phyloP scores from a whole-genome alignment of 2,888 invertebrate species.

The Abscondita cerata region DNA sequence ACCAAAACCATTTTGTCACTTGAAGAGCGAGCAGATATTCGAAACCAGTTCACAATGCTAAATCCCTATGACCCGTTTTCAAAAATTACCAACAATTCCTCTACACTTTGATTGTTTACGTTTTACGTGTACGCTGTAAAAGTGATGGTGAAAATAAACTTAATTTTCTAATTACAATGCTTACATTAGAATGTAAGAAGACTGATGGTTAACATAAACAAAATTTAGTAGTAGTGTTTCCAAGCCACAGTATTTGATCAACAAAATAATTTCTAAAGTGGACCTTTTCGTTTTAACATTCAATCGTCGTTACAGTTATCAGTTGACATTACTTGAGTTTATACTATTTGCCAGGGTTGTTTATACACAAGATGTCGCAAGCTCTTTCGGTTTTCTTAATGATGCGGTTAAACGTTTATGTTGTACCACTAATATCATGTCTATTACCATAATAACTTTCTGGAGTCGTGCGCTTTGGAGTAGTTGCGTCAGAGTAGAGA shows the following conservation, averaged over 20 bases:
- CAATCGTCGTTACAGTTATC: too few relatives aligned
- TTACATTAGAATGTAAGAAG: constrained; percentile 35
- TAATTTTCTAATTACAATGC: background rate
- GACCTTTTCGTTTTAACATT: constrained; percentile 28
- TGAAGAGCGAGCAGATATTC: too few relatives aligned
- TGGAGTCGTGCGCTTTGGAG: constrained; percentile 78
- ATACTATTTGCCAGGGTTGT: too few relatives aligned
- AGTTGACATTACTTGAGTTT: too few relatives aligned
- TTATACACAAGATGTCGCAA: constrained; percentile 44
- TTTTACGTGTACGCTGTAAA: too few relatives aligned
- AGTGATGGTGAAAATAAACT: too few relatives aligned
- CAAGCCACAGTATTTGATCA: constrained; percentile 49
- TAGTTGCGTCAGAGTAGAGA: constrained; percentile 41
- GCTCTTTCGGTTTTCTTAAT: constrained; percentile 65
- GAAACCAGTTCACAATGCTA: too few relatives aligned
- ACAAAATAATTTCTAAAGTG: constrained; percentile 52
- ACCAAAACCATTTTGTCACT: too few relatives aligned
- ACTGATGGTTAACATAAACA: constrained; percentile 49
- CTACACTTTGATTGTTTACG: too few relatives aligned
- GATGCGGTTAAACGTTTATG: constrained; percentile 81
- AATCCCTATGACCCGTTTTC: too few relatives aligned
- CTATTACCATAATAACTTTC: constrained; percentile 73
- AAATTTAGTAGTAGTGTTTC: constrained; percentile 40
- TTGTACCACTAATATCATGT: constrained; percentile 71
- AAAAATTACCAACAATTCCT: too few relatives aligned